Base-by-base conservation (phyloP, 2,113 vertebrate genomes). In the Corvus hawaiiensis region DNA sequence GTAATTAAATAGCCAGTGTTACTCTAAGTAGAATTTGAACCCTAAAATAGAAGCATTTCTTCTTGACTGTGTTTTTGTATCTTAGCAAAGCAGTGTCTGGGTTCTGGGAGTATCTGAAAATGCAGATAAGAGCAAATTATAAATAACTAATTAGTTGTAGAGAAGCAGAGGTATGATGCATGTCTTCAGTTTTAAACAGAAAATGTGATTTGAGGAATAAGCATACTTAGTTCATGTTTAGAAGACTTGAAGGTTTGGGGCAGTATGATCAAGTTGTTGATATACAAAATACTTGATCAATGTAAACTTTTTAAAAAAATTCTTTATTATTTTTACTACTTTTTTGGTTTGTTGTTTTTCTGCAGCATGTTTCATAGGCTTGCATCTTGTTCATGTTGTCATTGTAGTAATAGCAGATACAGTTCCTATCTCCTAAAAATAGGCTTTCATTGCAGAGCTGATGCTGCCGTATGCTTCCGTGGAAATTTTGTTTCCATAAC, bases 381-480 rank as follows among this genome's bases (percentile, higher is more conserved):
- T 86, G 9, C 1, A 6, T 80, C 19, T 76, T 49, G 24, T 17
- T 76, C 10, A 28, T 71, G 28, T 6, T 35, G 4, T 67, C 7
- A 6, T 21, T 56, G 13, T 30, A 27, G 8, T 51, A 73, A 28
- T 5, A 44, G 49, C 16, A 68, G 27, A 8, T 75, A 11, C 0
- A 51, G 33, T 9, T 82, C 24, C 63, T 39, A 8, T 33, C 16
- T 44, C 7, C 26, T 35, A 13, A 71, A 79, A 62, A 41, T 39
- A 7, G 0, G 11, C 11, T 28, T 51, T 51, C 3, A 23, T 33
- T 61, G 41, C 67, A 63, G 49, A 54, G 28, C 23, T 43, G 18
- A 41, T 7, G 10, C 5, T 73, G 46, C 37, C 62, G 0, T 62
- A 7, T 0, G 0, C 2, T 61, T 3, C 15, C 0, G 0, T 27